These are phyloP conservation scores for Tetanocera ferruginea DNA, from an alignment of 2,888 invertebrate genomes.

Conservation along the genomic window DNA sequence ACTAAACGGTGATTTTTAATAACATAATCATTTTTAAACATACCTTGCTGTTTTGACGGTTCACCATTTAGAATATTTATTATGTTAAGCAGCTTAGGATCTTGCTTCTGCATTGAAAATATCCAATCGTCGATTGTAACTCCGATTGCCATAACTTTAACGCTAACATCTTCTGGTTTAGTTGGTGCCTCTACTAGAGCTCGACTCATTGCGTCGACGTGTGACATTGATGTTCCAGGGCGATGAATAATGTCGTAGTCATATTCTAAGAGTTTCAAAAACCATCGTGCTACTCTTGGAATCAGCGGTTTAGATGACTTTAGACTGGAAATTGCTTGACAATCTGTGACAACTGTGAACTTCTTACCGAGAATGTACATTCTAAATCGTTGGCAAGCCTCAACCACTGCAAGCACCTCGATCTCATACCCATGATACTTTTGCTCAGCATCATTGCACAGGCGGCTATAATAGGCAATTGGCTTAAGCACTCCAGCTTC, in stretches of 20 bases:
- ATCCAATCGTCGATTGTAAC: constrained; percentile 41
- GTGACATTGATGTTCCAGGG: constrained; percentile 54
- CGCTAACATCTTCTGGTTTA: constrained; percentile 28
- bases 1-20: constrained; percentile 29
- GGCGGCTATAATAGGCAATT: constrained; percentile 41
- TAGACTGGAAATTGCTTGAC: constrained; percentile 22
- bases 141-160: constrained; percentile 24
- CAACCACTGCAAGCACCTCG: constrained; percentile 39
- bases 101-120: constrained; percentile 41
- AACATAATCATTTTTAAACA: constrained; percentile 17
- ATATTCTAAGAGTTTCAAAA: constrained; percentile 37
- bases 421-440: constrained; percentile 41
- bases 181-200: constrained; percentile 32
- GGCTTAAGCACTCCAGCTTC: constrained; percentile 6
- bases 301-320: constrained; percentile 42
- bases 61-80: not conserved
- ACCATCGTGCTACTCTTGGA: constrained; percentile 24
- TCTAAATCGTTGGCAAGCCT: constrained; percentile 43
- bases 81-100: constrained; percentile 36
- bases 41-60: not conserved
- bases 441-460: constrained; percentile 37
- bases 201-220: constrained; percentile 59
- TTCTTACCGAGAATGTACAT: constrained; percentile 42
- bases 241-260: constrained; percentile 21
- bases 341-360: constrained; percentile 42